Evolutionary conservation across 2,797 vertebrate species (phyloP).

Genomic region (Tinamus major): DNA sequence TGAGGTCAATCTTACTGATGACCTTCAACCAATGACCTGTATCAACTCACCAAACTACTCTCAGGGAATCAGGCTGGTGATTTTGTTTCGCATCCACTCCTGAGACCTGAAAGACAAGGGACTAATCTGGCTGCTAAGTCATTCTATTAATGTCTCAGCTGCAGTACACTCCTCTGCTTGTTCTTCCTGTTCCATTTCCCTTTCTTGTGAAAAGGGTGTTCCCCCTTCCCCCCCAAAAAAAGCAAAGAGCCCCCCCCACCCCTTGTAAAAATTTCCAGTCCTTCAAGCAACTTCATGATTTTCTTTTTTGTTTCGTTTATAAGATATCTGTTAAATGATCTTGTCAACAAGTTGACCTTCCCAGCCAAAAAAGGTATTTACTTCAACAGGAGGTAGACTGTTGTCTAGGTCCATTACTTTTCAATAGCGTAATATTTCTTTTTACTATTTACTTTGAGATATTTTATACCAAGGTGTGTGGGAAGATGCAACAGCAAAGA

Average conservation of each 20-base stretch:
- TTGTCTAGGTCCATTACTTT: background rate
- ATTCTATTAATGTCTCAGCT: background rate
- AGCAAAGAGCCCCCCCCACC: background rate
- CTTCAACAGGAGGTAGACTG: background rate
- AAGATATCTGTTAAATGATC: background rate
- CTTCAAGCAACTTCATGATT: background rate
- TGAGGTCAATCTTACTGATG: background rate
- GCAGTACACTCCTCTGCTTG: background rate
- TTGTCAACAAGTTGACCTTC: background rate
- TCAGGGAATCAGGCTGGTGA: background rate
- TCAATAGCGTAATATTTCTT: background rate
- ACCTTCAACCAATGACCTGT: background rate
- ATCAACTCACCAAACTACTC: background rate
- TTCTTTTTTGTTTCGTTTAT: background rate
- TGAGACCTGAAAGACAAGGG: background rate
- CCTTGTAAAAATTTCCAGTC: background rate
- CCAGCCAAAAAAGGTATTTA: background rate
- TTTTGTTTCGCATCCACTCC: background rate
- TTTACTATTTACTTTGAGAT: background rate
- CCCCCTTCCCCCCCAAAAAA: background rate
- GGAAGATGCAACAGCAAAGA: background rate
- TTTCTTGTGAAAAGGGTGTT: background rate
- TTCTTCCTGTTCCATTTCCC: background rate
- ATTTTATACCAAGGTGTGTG: fast-evolving
- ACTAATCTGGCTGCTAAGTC: background rate